Evolutionary conservation across 2,797 vertebrate species (phyloP).

Genomic region (Ataeniobius toweri): DNA sequence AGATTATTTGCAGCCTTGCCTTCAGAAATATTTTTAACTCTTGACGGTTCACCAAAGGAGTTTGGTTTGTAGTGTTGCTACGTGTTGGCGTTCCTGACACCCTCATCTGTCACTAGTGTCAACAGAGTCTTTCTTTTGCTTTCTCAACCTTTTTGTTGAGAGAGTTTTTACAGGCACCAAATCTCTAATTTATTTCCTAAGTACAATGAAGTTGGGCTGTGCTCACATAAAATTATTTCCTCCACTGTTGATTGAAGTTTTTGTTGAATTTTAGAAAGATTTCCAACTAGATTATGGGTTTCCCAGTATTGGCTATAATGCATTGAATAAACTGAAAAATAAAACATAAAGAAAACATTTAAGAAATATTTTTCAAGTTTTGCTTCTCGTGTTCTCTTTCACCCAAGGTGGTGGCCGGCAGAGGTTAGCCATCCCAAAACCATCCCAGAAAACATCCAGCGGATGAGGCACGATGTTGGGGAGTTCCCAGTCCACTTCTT

Average conservation of each 20-base stretch:
- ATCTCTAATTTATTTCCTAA: background rate
- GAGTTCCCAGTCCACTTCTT: constrained; percentile 98
- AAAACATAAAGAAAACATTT: background rate
- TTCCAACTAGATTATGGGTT: background rate
- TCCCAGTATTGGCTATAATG: background rate
- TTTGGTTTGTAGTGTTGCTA: too few relatives aligned
- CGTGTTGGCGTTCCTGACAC: too few relatives aligned
- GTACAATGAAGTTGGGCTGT: background rate
- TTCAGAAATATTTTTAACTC: too few relatives aligned
- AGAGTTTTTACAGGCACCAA: background rate
- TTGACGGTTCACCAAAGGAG: too few relatives aligned
- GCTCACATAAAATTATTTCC: background rate
- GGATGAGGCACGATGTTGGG: constrained; percentile 94
- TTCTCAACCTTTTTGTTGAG: background rate
- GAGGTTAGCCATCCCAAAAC: constrained; percentile 95
- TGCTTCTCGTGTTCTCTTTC: background rate
- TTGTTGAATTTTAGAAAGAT: background rate
- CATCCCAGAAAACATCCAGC: constrained; percentile 94
- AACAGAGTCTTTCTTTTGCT: background rate
- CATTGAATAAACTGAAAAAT: background rate
- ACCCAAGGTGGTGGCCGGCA: constrained; percentile 95
- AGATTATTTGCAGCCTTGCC: too few relatives aligned
- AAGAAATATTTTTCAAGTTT: background rate
- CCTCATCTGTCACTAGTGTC: too few relatives aligned
- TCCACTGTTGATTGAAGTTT: background rate